A percentile compares a stretch with the other conserved stretches of the same genome.
These are phyloP conservation scores for Gryllus longicercus DNA, from an alignment of 2,888 invertebrate species.

Conservation along the genomic window DNA sequence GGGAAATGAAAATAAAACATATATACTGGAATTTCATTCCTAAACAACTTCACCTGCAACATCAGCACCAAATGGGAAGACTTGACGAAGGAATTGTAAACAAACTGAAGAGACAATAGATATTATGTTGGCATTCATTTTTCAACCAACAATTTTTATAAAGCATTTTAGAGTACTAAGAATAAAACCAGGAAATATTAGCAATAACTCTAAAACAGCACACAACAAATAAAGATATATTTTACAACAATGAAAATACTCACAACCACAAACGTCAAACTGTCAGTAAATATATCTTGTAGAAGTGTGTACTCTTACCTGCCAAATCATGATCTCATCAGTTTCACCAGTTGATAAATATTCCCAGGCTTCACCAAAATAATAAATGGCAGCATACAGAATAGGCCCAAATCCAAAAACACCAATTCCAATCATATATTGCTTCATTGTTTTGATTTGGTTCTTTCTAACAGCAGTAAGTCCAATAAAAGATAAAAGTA, in stretches of 20 bases:
- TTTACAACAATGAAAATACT: too few relatives aligned
- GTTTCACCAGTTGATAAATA: constrained; percentile 69
- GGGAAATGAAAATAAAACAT: too few relatives aligned
- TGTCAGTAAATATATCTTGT: constrained; percentile 20
- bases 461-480: constrained; percentile 83
- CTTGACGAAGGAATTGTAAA: too few relatives aligned
- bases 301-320: constrained; percentile 54
- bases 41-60: too few relatives aligned
- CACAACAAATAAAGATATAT: constrained; percentile 30
- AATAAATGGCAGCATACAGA: constrained; percentile 75
- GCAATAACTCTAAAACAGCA: constrained; percentile 38
- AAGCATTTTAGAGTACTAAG: neutral
- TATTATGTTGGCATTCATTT: too few relatives aligned
- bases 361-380: constrained; percentile 78
- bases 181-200: constrained; percentile 22
- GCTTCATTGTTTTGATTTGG: constrained; percentile 68
- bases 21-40: too few relatives aligned
- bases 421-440: constrained; percentile 76
- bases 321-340: constrained; percentile 73
- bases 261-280: too few relatives aligned
- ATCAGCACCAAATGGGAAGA: too few relatives aligned
- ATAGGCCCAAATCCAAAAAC: constrained; percentile 78
- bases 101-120: too few relatives aligned
- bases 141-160: too few relatives aligned
- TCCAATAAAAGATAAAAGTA: constrained; percentile 79